Conservation (phyloP, 92 coral and sea anemone genomes). For the Meandrina meandrites region DNA sequence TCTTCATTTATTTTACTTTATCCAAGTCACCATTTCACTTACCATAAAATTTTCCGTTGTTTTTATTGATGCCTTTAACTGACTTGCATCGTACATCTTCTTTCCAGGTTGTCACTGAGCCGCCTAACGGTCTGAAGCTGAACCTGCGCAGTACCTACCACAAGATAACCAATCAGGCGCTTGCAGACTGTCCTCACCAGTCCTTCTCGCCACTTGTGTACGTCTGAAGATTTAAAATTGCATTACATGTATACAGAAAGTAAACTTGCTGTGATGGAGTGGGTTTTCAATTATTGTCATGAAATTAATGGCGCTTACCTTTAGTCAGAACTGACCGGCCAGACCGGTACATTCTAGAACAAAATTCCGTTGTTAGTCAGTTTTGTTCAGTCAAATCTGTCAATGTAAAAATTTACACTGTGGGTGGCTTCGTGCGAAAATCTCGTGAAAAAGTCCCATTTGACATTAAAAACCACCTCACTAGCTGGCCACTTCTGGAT, state of each 20-base stretch:
- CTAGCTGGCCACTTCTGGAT: too few species aligned
- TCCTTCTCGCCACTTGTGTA: conserved; percentile 95
- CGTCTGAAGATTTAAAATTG: background rate
- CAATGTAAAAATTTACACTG: too few species aligned
- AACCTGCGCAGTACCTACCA: conserved; percentile 99
- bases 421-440: too few species aligned
- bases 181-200: conserved; percentile 89
- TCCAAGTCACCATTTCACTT: too few species aligned
- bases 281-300: background rate
- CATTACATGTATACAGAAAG: background rate
- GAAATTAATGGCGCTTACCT: too few species aligned
- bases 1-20: too few species aligned
- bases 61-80: background rate
- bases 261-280: background rate
- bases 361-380: too few species aligned
- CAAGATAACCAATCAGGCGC: conserved; percentile 95
- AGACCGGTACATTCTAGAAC: too few species aligned
- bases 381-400: too few species aligned
- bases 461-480: too few species aligned
- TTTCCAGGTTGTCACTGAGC: conserved; percentile 95
- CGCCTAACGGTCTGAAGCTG: conserved; percentile 97
- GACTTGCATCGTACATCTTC: background rate
- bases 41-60: background rate
- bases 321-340: too few species aligned
- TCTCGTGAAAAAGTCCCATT: too few species aligned